A percentile compares a stretch with the other conserved stretches of the same genome.
phyloP scores from a whole-genome alignment of 1,140 invertebrate genomes.

The Monochamus saltuarius region DNA sequence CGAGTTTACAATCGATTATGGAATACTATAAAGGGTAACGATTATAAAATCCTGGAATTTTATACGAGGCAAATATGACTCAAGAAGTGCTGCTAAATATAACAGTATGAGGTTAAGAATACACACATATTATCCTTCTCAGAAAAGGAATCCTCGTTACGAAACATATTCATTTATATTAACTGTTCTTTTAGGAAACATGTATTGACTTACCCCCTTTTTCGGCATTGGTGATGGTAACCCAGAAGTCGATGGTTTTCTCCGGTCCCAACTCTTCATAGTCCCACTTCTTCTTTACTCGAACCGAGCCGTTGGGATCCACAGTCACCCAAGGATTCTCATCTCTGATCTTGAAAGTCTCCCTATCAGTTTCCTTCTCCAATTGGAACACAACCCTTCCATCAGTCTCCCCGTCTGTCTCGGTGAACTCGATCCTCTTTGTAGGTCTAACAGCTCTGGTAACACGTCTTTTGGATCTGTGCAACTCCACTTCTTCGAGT shows the following conservation, averaged over 20 bases:
- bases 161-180: too few species aligned
- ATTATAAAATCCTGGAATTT: too few species aligned
- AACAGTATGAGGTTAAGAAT: not conserved
- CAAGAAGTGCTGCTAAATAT: not conserved
- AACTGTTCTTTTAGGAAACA: too few species aligned
- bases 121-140: too few species aligned
- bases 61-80: too few species aligned
- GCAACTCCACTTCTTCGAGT: constrained; percentile 53
- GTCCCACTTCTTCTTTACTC: constrained; percentile 95
- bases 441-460: constrained; percentile 87
- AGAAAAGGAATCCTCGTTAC: too few species aligned
- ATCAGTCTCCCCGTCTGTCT: constrained; percentile 85
- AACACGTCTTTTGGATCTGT: constrained; percentile 76
- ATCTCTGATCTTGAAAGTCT: constrained; percentile 90
- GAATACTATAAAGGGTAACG: too few species aligned
- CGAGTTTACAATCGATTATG: too few species aligned
- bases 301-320: constrained; percentile 85
- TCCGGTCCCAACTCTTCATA: constrained; percentile 93
- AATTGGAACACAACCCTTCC: constrained; percentile 85
- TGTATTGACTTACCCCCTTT: constrained; percentile 71
- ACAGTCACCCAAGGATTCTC: constrained; percentile 94
- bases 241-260: constrained; percentile 96
- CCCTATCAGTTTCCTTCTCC: constrained; percentile 88
- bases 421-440: constrained; percentile 88
- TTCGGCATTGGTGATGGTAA: constrained; percentile 87